A percentile compares a stretch with the other conserved stretches of the same genome.
Conservation (phyloP, 2,888 invertebrate genomes). For the Anaspis maculata region DNA sequence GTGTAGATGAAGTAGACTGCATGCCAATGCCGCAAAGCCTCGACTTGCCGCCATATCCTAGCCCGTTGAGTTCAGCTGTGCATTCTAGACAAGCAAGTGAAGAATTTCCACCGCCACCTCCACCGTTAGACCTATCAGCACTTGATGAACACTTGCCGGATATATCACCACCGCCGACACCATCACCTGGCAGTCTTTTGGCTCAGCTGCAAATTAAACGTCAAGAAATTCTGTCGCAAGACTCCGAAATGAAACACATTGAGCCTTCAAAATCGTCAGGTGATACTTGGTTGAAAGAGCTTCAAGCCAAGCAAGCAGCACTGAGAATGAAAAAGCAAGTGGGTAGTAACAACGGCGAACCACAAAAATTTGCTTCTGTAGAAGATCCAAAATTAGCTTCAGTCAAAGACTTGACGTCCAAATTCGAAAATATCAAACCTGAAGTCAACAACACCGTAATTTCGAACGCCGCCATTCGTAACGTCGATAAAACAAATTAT, state of each 20-base stretch:
- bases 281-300: slow-evolving; percentile 66
- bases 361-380: background rate
- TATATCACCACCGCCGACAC: slow-evolving; percentile 20
- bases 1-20: slow-evolving; percentile 59
- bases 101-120: slow-evolving; percentile 85
- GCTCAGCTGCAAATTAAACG: slow-evolving; percentile 58
- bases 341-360: slow-evolving; percentile 15
- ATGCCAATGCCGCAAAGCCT: slow-evolving; percentile 45
- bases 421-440: slow-evolving; percentile 56
- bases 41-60: slow-evolving; percentile 74
- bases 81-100: slow-evolving; percentile 83
- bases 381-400: slow-evolving; percentile 23
- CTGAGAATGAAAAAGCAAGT: slow-evolving; percentile 47
- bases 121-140: slow-evolving; percentile 61
- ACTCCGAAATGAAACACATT: slow-evolving; percentile 35
- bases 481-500: too few species aligned
- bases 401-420: slow-evolving; percentile 74
- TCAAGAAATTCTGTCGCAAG: slow-evolving; percentile 50
- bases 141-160: slow-evolving; percentile 48
- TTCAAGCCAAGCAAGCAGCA: slow-evolving; percentile 71
- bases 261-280: slow-evolving; percentile 39
- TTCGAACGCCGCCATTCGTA: background rate
- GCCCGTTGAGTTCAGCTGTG: slow-evolving; percentile 64
- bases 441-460: slow-evolving; percentile 8
- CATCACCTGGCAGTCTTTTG: slow-evolving; percentile 41